These are phyloP conservation scores for Apaloderma vittatum DNA, from an alignment of 2,113 vertebrate species.

Conservation along the genomic window DNA sequence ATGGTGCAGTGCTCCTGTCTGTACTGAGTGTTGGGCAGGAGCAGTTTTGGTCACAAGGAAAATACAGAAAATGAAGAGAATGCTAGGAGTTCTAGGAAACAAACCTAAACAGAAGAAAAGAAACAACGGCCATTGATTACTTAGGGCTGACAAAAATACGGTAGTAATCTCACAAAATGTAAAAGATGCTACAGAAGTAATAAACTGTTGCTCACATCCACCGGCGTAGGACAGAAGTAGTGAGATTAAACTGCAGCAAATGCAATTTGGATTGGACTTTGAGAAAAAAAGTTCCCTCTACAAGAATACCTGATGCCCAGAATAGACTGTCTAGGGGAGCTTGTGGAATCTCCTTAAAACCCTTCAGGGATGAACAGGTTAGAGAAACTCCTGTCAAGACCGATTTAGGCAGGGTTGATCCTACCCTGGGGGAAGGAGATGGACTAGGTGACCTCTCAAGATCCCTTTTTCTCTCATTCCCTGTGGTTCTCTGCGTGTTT, in stretches of 20 bases:
- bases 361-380: conserved; percentile 27
- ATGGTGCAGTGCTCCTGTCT: background rate
- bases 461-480: background rate
- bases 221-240: background rate
- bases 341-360: conserved; percentile 33
- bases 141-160: background rate
- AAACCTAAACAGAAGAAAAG: background rate
- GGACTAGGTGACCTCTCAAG: conserved; percentile 34
- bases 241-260: background rate
- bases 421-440: conserved; percentile 39
- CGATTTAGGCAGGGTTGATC: conserved; percentile 7
- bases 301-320: background rate
- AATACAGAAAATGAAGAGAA: background rate
- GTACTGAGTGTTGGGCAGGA: background rate
- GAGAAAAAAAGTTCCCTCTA: background rate
- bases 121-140: background rate
- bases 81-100: background rate
- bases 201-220: background rate
- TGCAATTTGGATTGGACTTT: background rate
- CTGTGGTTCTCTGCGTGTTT: background rate
- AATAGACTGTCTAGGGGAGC: background rate
- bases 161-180: background rate
- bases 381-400: conserved; percentile 31
- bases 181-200: background rate
- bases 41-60: background rate